Percentiles rank a stretch among this genome's conserved stretches.
Conservation (phyloP, 2,888 invertebrate genomes). For the Aromia moschata region DNA sequence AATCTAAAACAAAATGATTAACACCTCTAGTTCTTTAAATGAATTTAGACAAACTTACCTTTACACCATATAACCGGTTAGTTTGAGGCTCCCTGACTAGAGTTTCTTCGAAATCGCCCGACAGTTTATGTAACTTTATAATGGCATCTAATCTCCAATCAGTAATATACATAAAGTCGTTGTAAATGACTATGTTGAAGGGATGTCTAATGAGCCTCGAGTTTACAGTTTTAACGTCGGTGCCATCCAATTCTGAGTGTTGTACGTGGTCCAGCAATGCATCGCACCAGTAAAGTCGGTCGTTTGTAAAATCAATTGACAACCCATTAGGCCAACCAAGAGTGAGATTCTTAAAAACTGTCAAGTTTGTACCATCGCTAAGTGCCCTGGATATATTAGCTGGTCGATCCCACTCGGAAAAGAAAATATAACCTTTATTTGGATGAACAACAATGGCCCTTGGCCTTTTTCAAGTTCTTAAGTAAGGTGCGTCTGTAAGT, state of each 20-base stretch:
- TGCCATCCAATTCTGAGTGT: conserved; percentile 90
- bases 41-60: conserved; percentile 62
- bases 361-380: conserved; percentile 86
- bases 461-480: conserved; percentile 87
- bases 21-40: not conserved
- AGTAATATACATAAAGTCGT: conserved; percentile 94
- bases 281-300: conserved; percentile 97
- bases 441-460: conserved; percentile 97
- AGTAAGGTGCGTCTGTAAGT: conserved; percentile 84
- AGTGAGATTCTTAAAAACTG: conserved; percentile 89
- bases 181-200: conserved; percentile 90
- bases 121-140: conserved; percentile 86
- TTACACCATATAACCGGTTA: conserved; percentile 90
- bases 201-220: conserved; percentile 88
- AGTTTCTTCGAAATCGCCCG: conserved; percentile 87
- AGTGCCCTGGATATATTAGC: conserved; percentile 95
- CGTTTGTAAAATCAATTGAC: conserved; percentile 87
- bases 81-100: conserved; percentile 89
- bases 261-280: conserved; percentile 96
- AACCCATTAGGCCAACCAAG: conserved; percentile 98
- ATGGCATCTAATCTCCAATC: conserved; percentile 98
- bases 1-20: conserved; percentile 56
- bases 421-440: conserved; percentile 92
- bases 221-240: conserved; percentile 88
- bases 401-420: conserved; percentile 95